Evolutionary conservation across 2,797 vertebrate species (phyloP).

Genomic region (Gadopsis marmoratus): DNA sequence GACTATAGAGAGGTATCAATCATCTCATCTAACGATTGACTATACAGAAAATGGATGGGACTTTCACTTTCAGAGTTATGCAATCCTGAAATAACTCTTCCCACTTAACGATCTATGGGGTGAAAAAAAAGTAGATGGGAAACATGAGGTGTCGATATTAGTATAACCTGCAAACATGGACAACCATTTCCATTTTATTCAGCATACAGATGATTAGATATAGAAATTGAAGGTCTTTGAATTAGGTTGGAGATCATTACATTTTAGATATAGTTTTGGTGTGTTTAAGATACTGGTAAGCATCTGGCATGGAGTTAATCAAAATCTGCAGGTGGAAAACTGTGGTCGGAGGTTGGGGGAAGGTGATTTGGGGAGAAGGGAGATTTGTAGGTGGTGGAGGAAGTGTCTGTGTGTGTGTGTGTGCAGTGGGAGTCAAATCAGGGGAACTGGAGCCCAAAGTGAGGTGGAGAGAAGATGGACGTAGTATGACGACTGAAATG

Average conservation of each 20-base stretch:
- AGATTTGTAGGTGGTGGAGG: conserved; percentile 20
- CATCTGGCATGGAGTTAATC: background rate
- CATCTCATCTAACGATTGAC: background rate
- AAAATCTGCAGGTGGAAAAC: conserved; percentile 5
- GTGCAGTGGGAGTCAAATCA: conserved; percentile 6
- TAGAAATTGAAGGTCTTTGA: background rate
- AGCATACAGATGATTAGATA: background rate
- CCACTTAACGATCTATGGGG: background rate
- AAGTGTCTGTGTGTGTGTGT: background rate
- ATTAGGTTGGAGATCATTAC: background rate
- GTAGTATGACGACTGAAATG: conserved; percentile 12
- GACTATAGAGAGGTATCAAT: background rate
- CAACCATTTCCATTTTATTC: background rate
- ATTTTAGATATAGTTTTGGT: background rate
- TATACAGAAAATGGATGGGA: background rate
- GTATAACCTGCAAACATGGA: background rate
- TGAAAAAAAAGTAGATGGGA: conserved; percentile 8
- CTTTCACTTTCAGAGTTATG: background rate
- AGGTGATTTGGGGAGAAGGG: background rate
- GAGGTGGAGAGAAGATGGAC: background rate
- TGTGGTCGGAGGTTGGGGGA: background rate
- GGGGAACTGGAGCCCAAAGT: background rate
- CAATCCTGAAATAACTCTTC: conserved; percentile 1
- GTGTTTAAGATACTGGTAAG: conserved; percentile 6
- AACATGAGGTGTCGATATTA: background rate